Percentiles rank a stretch among this genome's conserved stretches.
phyloP scores from a whole-genome alignment of 2,888 invertebrate genomes.

The Linnaemya tessellans region DNA sequence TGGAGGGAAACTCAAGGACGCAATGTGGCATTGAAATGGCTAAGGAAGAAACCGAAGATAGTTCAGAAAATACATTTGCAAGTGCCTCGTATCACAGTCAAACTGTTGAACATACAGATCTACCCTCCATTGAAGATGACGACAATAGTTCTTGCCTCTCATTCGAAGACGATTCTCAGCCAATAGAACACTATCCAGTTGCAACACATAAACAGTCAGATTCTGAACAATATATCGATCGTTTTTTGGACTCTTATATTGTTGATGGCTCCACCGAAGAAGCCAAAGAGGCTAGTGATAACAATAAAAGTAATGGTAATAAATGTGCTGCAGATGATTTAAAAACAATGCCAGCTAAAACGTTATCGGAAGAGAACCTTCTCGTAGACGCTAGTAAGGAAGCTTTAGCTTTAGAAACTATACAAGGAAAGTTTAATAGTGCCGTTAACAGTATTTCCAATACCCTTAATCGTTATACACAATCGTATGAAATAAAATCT shows the following conservation, averaged over 20 bases:
- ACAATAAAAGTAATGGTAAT: not conserved
- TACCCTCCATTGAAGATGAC: constrained; percentile 80
- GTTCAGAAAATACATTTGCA: constrained; percentile 82
- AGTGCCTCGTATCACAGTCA: constrained; percentile 83
- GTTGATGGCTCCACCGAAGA: constrained; percentile 80
- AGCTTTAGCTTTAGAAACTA: constrained; percentile 79
- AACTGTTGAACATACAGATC: constrained; percentile 82
- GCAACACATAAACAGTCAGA: constrained; percentile 76
- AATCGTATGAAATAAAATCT: constrained; percentile 79
- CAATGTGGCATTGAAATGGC: constrained; percentile 66
- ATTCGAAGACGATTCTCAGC: constrained; percentile 83
- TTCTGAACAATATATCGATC: constrained; percentile 80
- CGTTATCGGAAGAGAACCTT: constrained; percentile 81
- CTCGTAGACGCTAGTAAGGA: constrained; percentile 81
- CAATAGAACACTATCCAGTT: constrained; percentile 82
- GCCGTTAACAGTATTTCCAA: constrained; percentile 86
- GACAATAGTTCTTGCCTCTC: constrained; percentile 82
- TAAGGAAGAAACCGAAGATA: constrained; percentile 76
- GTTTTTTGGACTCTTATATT: constrained; percentile 81
- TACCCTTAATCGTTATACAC: constrained; percentile 85
- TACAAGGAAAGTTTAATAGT: constrained; percentile 85
- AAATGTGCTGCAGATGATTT: constrained; percentile 57
- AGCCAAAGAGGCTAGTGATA: constrained; percentile 76
- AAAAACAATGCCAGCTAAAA: constrained; percentile 74
- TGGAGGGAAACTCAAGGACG: constrained; percentile 13